phyloP scores from a whole-genome alignment of 2,888 invertebrate genomes.

The Ochropleura plecta region DNA sequence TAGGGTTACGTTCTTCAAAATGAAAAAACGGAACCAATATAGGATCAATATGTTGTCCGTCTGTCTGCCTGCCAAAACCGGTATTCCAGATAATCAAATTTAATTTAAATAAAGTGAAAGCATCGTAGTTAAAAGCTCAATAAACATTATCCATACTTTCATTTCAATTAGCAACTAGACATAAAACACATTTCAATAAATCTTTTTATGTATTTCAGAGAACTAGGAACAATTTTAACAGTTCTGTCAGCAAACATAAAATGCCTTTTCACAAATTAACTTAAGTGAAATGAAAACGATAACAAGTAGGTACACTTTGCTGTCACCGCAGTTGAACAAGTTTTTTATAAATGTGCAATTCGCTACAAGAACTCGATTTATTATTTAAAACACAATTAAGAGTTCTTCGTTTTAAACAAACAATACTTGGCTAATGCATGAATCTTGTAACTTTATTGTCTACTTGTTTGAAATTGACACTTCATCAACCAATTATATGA shows the following conservation, averaged over 20 bases:
- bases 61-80: not conserved
- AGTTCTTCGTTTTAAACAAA: not conserved
- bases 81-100: not conserved
- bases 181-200: not conserved
- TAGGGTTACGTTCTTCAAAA: not conserved
- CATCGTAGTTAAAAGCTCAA: not conserved
- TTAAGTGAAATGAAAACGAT: not conserved
- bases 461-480: slow-evolving; percentile 47
- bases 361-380: not conserved
- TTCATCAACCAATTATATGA: slow-evolving; percentile 59
- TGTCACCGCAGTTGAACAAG: not conserved
- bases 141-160: not conserved
- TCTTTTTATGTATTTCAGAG: not conserved
- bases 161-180: not conserved
- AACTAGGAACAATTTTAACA: not conserved
- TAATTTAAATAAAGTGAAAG: not conserved
- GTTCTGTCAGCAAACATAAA: slow-evolving; percentile 2
- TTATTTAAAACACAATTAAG: not conserved
- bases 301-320: not conserved
- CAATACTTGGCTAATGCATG: not conserved
- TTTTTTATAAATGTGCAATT: not conserved
- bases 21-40: no score
- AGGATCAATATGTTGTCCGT: no score
- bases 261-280: slow-evolving; percentile 4
- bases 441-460: slow-evolving; percentile 26